Conservation (phyloP, 2,888 invertebrate species). For the Caenorhabditis afra region DNA sequence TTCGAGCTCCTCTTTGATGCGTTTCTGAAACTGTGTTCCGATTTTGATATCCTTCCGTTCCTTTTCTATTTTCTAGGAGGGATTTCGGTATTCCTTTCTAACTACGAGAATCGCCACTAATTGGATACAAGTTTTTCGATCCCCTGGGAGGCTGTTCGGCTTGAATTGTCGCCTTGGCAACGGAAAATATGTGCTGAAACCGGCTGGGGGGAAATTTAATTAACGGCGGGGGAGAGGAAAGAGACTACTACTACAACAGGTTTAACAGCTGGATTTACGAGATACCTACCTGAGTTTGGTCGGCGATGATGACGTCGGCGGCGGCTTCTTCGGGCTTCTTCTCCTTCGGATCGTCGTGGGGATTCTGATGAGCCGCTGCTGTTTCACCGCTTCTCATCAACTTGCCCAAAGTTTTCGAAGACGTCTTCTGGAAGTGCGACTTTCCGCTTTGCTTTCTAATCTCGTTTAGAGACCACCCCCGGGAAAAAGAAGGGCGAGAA, state of each 20-base stretch:
- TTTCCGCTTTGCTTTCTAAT: not conserved
- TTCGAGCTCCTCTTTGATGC: conserved; percentile 18
- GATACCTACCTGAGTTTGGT: conserved; percentile 10
- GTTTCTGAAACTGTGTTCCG: conserved; percentile 1
- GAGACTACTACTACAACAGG: too few species aligned
- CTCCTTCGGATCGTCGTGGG: conserved; percentile 18
- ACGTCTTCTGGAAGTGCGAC: conserved; percentile 37
- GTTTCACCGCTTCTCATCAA: conserved; percentile 40
- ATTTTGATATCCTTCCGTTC: not conserved
- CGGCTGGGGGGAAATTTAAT: too few species aligned
- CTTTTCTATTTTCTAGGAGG: too few species aligned
- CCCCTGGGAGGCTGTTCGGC: too few species aligned
- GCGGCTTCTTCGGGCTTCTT: not conserved
- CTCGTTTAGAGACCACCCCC: not conserved
- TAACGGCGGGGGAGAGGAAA: too few species aligned
- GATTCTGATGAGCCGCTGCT: conserved; percentile 18
- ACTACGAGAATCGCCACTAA: not conserved
- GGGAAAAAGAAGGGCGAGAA: too few species aligned
- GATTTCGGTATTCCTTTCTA: too few species aligned
- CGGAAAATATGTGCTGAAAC: too few species aligned
- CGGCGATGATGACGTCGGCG: not conserved
- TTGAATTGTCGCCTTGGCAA: too few species aligned
- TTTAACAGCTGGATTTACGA: not conserved
- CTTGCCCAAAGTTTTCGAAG: conserved; percentile 49
- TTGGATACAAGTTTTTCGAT: not conserved